These are phyloP conservation scores for Dinothrombium tinctorium DNA, from an alignment of 1,140 invertebrate genomes.

Conservation along the genomic window DNA sequence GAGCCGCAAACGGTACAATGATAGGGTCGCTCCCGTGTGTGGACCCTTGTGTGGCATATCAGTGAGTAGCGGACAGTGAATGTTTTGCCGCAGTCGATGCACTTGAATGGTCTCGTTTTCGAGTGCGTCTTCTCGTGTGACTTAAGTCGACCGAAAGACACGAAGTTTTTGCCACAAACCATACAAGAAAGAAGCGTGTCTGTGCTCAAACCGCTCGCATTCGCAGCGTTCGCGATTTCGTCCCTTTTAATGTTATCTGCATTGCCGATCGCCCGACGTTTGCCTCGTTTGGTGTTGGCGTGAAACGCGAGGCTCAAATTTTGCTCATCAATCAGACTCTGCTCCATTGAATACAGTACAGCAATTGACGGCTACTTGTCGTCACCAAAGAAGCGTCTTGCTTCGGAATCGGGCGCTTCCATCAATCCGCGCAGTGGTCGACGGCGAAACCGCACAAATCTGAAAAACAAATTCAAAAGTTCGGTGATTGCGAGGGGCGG, in stretches of 20 bases:
- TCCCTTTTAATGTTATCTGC: no score
- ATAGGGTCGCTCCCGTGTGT: constrained; percentile 9
- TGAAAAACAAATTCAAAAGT: background rate
- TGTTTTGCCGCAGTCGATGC: constrained; percentile 12
- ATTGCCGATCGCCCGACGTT: no score
- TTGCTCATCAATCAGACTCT: no score
- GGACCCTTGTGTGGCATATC: constrained; percentile 12
- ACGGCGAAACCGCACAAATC: background rate
- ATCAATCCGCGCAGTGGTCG: no score
- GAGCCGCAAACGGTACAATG: constrained; percentile 11
- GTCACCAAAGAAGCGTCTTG: no score
- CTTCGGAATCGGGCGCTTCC: no score
- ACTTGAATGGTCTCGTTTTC: constrained; percentile 12
- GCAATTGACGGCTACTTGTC: no score
- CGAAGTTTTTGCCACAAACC: constrained; percentile 13
- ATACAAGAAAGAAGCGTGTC: constrained; percentile 7
- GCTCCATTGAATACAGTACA: no score
- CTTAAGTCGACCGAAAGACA: constrained; percentile 7
- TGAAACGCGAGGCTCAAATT: no score
- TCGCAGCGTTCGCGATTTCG: no score
- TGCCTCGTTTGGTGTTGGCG: no score
- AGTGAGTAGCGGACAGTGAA: constrained; percentile 13
- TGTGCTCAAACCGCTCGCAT: no score
- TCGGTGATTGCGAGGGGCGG: background rate
- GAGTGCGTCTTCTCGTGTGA: constrained; percentile 13